Percentiles rank a stretch among this genome's conserved stretches.
These are phyloP conservation scores for Caligus rogercresseyi DNA, from an alignment of 1,140 invertebrate genomes.

Conservation along the genomic window DNA sequence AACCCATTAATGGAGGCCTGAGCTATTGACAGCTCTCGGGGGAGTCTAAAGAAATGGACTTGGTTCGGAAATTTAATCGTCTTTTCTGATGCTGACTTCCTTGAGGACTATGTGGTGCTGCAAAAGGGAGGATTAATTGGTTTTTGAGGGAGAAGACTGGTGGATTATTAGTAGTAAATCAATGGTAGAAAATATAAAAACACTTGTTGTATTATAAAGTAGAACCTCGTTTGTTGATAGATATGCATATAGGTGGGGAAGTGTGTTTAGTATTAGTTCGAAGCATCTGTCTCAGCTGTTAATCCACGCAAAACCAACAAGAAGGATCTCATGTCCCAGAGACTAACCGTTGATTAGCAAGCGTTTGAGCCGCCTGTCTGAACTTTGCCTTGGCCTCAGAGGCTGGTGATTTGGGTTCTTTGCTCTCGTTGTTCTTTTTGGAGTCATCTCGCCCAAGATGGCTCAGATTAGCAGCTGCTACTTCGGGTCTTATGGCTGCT, in stretches of 20 bases:
- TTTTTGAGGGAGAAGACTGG: background rate
- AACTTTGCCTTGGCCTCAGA: background rate
- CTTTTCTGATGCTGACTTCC: constrained; percentile 53
- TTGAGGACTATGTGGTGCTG: constrained; percentile 78
- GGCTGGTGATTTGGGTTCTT: background rate
- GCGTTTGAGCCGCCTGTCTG: background rate
- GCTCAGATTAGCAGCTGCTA: background rate
- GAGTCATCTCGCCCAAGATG: background rate
- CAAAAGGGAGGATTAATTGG: background rate
- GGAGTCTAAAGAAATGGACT: constrained; percentile 85
- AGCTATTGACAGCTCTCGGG: constrained; percentile 43
- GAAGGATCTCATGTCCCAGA: background rate
- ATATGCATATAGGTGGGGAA: no score
- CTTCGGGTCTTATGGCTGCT: background rate
- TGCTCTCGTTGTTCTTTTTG: background rate
- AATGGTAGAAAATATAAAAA: no score
- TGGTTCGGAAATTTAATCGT: constrained; percentile 81
- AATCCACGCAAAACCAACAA: no score
- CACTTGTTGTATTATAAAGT: background rate
- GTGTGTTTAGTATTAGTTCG: no score
- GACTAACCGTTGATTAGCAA: background rate
- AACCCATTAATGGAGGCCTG: constrained; percentile 30
- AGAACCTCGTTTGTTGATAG: no score
- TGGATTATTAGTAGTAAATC: background rate
- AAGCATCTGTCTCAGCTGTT: no score